Base-by-base conservation (phyloP, 1,140 invertebrate species). In the Drosophila nikananu region DNA sequence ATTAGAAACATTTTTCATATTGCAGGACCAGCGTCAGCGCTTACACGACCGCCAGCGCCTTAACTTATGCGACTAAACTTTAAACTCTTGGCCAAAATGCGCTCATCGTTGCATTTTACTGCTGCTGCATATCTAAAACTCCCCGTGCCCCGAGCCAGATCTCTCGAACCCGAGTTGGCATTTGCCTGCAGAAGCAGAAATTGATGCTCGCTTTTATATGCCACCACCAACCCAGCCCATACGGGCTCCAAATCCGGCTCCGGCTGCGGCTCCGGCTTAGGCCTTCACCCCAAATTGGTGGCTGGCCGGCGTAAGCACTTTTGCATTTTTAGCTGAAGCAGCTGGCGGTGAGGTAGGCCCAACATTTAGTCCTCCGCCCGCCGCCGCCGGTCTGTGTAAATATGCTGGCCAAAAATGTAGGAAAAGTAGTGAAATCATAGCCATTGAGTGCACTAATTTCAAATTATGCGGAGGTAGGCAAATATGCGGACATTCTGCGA, bases 381-480 rank as follows among this genome's bases (percentile, higher is more conserved):
- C n/a, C 32, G 19, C 48, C 32, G 30, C 42, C 15, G 23, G 59
- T 57, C 77, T 87, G 67, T 83, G 83, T 89, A 86, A 86, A 86
- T 87, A 89, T 80, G 72, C 42, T 32, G 63, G 63, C 35, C 70
- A 39, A 79, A 71, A 86, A 79, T 73, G 79, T 67, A 48, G 78
- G 64, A 61, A 77, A 76, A 81, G 61, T 63, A 65, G 81, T 73
- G 72, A 83, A 80, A 84, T 81, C 74, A 81, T 84, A 77, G 78
- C 84, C 86, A 89, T 84, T 90, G 74, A 90, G 86, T 89, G 84
- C 84, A 90, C 82, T 89, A 89, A 89, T 89, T 89, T 90, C 77
- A 90, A 90, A 89, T 89, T 89, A 89, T 89, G 84, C 86, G 78
- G 78, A 90, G 70, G 73, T 90, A 84, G 70, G 81, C 84, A 89